A percentile compares a stretch with the other conserved stretches of the same genome.
phyloP scores from a whole-genome alignment of 2,113 vertebrate species.

The Syrmaticus mikado region DNA sequence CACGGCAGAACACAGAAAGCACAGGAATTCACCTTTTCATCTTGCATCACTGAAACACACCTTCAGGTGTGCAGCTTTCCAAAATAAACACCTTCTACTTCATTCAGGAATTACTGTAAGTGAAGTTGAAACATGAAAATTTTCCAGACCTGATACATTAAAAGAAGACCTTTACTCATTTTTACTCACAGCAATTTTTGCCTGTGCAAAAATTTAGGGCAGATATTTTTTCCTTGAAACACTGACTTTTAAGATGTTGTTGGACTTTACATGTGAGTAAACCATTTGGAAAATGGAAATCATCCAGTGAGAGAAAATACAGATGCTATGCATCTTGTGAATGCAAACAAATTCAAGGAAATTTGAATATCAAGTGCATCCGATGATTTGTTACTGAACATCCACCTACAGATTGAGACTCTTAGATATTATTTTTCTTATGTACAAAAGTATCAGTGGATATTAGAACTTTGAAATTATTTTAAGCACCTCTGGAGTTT shows the following conservation, averaged over 20 bases:
- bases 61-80: background rate
- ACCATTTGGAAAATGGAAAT: background rate
- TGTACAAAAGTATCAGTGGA: background rate
- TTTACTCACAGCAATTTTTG: background rate
- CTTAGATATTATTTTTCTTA: slow-evolving; percentile 2
- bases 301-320: slow-evolving; percentile 26
- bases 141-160: background rate
- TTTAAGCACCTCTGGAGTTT: background rate
- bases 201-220: background rate
- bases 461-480: background rate
- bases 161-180: background rate
- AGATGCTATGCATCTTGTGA: background rate
- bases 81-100: background rate
- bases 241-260: background rate
- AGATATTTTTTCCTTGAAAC: background rate
- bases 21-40: background rate
- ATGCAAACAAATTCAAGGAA: slow-evolving; percentile 45
- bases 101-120: background rate
- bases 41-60: background rate
- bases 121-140: background rate
- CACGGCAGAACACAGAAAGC: background rate
- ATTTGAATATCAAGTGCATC: slow-evolving; percentile 35
- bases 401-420: background rate
- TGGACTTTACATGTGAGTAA: background rate
- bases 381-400: slow-evolving; percentile 30